Conservation (phyloP, 1,140 invertebrate genomes). For the Drosophila neocordata region DNA sequence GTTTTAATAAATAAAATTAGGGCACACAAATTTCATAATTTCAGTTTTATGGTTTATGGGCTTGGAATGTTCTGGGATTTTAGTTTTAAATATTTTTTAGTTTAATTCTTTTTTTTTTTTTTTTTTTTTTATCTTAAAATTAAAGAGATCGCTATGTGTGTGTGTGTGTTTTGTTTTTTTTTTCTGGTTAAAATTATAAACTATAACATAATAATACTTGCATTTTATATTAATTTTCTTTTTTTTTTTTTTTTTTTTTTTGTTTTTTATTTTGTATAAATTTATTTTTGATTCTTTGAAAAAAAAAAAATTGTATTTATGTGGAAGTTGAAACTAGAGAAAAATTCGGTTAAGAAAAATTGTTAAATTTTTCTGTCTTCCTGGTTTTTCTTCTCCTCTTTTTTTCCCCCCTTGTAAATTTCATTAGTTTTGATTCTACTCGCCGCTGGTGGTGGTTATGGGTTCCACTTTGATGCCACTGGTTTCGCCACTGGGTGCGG, state of each 20-base stretch:
- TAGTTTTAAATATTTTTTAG: neutral
- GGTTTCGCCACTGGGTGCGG: conserved; percentile 19
- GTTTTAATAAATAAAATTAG: conserved; percentile 39
- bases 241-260: conserved; percentile 28
- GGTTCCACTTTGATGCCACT: conserved; percentile 84
- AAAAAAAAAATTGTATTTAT: conserved; percentile 39
- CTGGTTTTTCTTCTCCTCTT: neutral
- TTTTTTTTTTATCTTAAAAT: conserved; percentile 53
- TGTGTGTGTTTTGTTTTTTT: conserved; percentile 36
- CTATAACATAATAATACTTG: conserved; percentile 79
- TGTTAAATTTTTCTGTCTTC: neutral
- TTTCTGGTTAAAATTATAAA: conserved; percentile 66
- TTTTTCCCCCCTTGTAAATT: neutral
- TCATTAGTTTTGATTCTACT: conserved; percentile 43
- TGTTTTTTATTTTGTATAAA: conserved; percentile 20
- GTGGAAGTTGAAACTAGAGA: conserved; percentile 52
- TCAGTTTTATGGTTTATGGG: conserved; percentile 27
- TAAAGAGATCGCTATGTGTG: conserved; percentile 79
- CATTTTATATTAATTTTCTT: conserved; percentile 4
- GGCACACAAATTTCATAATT: conserved; percentile 27
- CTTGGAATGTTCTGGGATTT: conserved; percentile 69
- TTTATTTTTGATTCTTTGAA: conserved; percentile 54
- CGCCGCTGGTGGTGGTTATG: conserved; percentile 83
- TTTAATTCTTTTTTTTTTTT: conserved; percentile 20
- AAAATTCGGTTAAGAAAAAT: conserved; percentile 27